phyloP scores from a whole-genome alignment of 2,888 invertebrate genomes.

The Ligdia adustata region DNA sequence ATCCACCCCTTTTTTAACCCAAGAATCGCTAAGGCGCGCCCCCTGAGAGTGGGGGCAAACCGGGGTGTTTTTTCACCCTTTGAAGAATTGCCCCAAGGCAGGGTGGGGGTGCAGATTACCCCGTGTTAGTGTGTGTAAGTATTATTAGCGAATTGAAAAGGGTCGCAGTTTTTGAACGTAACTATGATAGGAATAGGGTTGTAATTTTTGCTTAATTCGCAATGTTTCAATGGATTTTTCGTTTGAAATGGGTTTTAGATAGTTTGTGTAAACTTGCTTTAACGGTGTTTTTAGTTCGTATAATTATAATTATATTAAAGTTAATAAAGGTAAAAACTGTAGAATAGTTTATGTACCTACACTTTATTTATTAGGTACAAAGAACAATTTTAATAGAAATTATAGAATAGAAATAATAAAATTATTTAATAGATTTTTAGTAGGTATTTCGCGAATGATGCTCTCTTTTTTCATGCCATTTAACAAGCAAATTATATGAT shows the following conservation, averaged over 20 bases:
- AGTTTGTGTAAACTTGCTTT: background rate
- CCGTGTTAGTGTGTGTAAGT: slow-evolving; percentile 65
- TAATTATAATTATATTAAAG: too few species aligned
- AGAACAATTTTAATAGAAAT: too few species aligned
- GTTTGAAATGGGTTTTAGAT: slow-evolving; percentile 2
- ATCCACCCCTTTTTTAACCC: slow-evolving; percentile 82
- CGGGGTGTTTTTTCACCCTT: slow-evolving; percentile 79
- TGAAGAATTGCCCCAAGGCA: slow-evolving; percentile 83
- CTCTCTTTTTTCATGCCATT: too few species aligned
- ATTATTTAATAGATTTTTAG: too few species aligned
- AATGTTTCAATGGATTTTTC: slow-evolving; percentile 15
- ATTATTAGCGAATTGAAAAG: slow-evolving; percentile 77
- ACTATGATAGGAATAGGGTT: slow-evolving; percentile 40
- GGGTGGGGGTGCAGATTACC: slow-evolving; percentile 58
- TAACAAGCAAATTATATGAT: too few species aligned
- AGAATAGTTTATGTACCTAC: too few species aligned
- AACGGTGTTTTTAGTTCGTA: background rate
- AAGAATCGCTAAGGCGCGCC: slow-evolving; percentile 81
- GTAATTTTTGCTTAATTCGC: slow-evolving; percentile 33
- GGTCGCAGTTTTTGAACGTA: slow-evolving; percentile 72
- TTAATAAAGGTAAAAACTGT: too few species aligned
- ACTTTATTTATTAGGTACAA: too few species aligned
- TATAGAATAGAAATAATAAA: too few species aligned
- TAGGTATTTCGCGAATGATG: too few species aligned
- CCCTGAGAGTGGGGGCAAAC: slow-evolving; percentile 47